These are phyloP conservation scores for Lerema accius DNA, from an alignment of 1,140 invertebrate species.

Conservation along the genomic window DNA sequence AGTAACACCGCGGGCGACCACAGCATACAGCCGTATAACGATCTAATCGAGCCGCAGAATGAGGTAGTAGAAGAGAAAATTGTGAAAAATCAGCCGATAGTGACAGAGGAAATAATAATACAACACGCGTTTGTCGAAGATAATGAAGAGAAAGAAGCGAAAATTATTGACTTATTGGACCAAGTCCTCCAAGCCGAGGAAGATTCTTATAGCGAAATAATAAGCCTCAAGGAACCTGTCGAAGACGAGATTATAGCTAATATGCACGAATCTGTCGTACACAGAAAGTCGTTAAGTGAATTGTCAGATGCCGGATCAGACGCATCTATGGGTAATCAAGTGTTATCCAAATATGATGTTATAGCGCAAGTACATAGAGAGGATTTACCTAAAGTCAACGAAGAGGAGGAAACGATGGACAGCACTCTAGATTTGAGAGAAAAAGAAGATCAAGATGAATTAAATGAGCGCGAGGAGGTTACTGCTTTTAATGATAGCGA, in stretches of 20 bases:
- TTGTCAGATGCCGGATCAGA: slow-evolving; percentile 75
- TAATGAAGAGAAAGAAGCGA: slow-evolving; percentile 74
- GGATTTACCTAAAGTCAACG: slow-evolving; percentile 67
- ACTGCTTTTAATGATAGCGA: slow-evolving; percentile 69
- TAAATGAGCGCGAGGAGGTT: slow-evolving; percentile 53
- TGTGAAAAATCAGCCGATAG: slow-evolving; percentile 40
- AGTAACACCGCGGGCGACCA: slow-evolving; percentile 52
- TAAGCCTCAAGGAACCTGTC: slow-evolving; percentile 57
- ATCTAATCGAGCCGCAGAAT: slow-evolving; percentile 34
- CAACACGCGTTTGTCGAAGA: slow-evolving; percentile 66
- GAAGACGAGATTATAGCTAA: slow-evolving; percentile 46
- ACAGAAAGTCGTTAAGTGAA: slow-evolving; percentile 71
- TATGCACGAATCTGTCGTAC: slow-evolving; percentile 41
- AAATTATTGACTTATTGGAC: slow-evolving; percentile 75
- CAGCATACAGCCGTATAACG: slow-evolving; percentile 34
- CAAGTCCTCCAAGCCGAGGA: slow-evolving; percentile 77
- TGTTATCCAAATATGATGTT: slow-evolving; percentile 78
- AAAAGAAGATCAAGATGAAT: slow-evolving; percentile 37
- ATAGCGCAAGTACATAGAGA: slow-evolving; percentile 76
- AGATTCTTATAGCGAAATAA: slow-evolving; percentile 66
- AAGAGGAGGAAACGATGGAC: slow-evolving; percentile 62
- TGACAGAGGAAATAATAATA: slow-evolving; percentile 58
- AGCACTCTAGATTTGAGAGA: slow-evolving; percentile 39
- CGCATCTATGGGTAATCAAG: slow-evolving; percentile 72
- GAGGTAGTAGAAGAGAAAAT: slow-evolving; percentile 40